Evolutionary conservation across 2,113 vertebrate species (phyloP).

Genomic region (Microtus pennsylvanicus): DNA sequence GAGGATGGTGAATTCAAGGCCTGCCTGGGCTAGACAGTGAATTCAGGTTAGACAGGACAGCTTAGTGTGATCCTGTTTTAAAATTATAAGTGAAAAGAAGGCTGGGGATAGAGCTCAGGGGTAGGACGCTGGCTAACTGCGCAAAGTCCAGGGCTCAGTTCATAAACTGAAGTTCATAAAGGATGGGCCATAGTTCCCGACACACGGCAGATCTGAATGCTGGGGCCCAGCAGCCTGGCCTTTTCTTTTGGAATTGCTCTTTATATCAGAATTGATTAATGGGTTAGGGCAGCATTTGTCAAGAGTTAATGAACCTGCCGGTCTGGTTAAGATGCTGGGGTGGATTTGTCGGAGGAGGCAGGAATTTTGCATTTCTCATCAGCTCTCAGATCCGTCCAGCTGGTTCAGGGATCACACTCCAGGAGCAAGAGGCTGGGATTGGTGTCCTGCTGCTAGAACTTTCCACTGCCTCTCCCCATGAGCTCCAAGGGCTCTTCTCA

Average conservation of each 20-base stretch:
- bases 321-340: background rate
- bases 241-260: background rate
- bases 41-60: background rate
- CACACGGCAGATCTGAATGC: background rate
- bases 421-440: background rate
- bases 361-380: background rate
- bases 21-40: background rate
- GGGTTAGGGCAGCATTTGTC: background rate
- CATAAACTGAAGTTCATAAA: no score
- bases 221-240: background rate
- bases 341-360: no score
- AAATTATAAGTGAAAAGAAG: background rate
- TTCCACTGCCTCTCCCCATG: background rate
- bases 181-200: background rate
- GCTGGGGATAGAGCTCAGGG: background rate
- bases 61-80: background rate
- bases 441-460: background rate
- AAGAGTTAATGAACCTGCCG: background rate
- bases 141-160: no score
- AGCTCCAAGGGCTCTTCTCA: background rate
- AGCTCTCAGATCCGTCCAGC: background rate
- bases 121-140: no score
- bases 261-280: background rate
- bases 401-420: background rate
- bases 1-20: background rate